Evolutionary conservation across 2,113 vertebrate genomes (phyloP).

Genomic region (Brachirus orientalis): DNA sequence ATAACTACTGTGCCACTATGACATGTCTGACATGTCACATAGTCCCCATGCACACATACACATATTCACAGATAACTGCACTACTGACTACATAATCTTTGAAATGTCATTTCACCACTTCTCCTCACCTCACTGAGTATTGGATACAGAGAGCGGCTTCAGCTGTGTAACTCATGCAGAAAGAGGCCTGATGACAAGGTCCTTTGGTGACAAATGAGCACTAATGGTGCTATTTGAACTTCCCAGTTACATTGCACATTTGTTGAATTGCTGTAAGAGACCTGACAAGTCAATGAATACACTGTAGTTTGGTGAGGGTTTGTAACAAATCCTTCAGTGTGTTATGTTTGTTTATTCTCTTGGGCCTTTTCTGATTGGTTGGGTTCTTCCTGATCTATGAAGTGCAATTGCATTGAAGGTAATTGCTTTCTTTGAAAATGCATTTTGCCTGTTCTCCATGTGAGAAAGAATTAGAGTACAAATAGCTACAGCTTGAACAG

Average conservation of each 20-base stretch:
- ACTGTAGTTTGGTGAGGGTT: background rate
- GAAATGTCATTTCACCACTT: constrained; percentile 54
- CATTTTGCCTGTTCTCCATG: background rate
- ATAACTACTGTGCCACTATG: constrained; percentile 13
- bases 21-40: constrained; percentile 22
- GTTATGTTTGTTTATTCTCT: background rate
- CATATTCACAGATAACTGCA: constrained; percentile 35
- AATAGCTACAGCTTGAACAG: background rate
- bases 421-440: background rate
- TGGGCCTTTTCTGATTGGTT: background rate
- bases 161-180: constrained; percentile 38
- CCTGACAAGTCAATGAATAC: constrained; percentile 36
- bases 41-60: constrained; percentile 2
- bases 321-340: constrained; percentile 7
- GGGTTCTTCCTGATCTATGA: background rate
- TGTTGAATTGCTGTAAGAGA: constrained; percentile 11
- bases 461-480: background rate
- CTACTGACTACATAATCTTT: constrained; percentile 40
- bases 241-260: constrained; percentile 24
- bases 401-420: background rate
- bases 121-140: constrained; percentile 30
- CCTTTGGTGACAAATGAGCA: constrained; percentile 45
- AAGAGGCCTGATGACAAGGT: constrained; percentile 35
- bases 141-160: constrained; percentile 28
- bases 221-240: constrained; percentile 34